Conservation (phyloP, 1,140 invertebrate species). For the Ceratitis capitata region DNA sequence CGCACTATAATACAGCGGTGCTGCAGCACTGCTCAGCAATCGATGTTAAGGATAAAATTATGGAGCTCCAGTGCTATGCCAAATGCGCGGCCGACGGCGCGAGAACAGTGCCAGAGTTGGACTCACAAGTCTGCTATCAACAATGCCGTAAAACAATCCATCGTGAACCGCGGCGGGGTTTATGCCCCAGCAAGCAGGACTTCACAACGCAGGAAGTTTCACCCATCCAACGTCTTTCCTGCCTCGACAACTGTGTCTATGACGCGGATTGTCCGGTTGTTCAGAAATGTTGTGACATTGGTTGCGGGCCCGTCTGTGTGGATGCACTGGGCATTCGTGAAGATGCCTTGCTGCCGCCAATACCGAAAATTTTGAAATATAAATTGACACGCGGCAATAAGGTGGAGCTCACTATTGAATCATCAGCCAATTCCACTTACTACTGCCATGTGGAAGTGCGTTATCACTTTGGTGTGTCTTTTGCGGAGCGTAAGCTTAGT, state of each 20-base stretch:
- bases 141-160: slow-evolving; percentile 52
- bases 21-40: slow-evolving; percentile 51
- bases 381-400: slow-evolving; percentile 56
- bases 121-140: slow-evolving; percentile 48
- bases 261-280: slow-evolving; percentile 74
- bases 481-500: slow-evolving; percentile 67
- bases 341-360: slow-evolving; percentile 54
- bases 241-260: slow-evolving; percentile 70
- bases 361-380: slow-evolving; percentile 55
- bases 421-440: slow-evolving; percentile 52
- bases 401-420: slow-evolving; percentile 60
- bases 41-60: slow-evolving; percentile 60
- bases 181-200: slow-evolving; percentile 49
- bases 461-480: slow-evolving; percentile 69
- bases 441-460: slow-evolving; percentile 68
- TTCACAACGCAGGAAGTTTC: slow-evolving; percentile 38
- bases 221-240: slow-evolving; percentile 61
- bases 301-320: slow-evolving; percentile 72
- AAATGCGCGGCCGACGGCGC: slow-evolving; percentile 46
- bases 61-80: slow-evolving; percentile 59
- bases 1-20: not conserved
- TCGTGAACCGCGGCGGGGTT: slow-evolving; percentile 51
- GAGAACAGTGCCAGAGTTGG: not conserved
- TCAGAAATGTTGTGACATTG: slow-evolving; percentile 73
- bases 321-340: slow-evolving; percentile 67